These are phyloP conservation scores for Calameuta idolon DNA, from an alignment of 2,888 invertebrate species.

Conservation along the genomic window DNA sequence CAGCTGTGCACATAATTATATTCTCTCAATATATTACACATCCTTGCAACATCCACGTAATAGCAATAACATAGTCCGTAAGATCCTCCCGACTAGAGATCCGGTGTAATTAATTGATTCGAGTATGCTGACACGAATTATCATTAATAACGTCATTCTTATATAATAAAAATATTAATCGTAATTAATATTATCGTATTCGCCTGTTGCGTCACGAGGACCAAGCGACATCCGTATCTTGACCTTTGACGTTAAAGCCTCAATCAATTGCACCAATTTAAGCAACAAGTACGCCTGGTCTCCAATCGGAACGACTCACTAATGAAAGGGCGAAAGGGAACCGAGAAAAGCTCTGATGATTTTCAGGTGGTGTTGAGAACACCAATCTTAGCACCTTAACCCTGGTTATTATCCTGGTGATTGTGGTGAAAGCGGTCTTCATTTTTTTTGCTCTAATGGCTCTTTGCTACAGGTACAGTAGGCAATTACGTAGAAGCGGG, in stretches of 20 bases:
- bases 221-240: neutral
- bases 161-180: neutral
- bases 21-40: neutral
- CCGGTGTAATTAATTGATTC: neutral
- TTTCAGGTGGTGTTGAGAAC: constrained; percentile 68
- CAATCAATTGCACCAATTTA: neutral
- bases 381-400: constrained; percentile 89
- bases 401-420: constrained; percentile 93
- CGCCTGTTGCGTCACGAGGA: too few relatives aligned
- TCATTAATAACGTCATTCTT: neutral
- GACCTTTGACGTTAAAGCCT: neutral
- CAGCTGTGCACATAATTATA: constrained; percentile 59
- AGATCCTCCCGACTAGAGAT: neutral
- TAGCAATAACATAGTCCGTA: neutral
- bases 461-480: constrained; percentile 92
- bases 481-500: constrained; percentile 37
- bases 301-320: constrained; percentile 6
- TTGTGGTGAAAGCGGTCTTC: constrained; percentile 94
- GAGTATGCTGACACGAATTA: neutral
- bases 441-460: constrained; percentile 95
- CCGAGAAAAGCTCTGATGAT: constrained; percentile 12
- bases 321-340: neutral
- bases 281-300: neutral
- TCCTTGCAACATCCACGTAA: neutral
- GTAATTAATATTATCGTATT: neutral